These are phyloP conservation scores for Barbus barbus DNA, from an alignment of 2,113 vertebrate species.

Conservation along the genomic window DNA sequence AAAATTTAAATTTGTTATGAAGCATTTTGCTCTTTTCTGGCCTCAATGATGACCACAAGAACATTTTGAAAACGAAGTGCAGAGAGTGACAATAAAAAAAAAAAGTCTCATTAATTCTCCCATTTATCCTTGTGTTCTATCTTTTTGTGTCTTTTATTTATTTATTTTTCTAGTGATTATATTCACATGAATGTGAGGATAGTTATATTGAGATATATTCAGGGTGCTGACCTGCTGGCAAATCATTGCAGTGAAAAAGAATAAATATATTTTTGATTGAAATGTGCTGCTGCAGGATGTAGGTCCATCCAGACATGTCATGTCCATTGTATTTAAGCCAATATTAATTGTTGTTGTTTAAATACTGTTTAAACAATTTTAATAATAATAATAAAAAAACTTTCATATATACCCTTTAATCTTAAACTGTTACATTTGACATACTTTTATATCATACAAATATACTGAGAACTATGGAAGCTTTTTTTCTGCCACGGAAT, in stretches of 20 bases:
- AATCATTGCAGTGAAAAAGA: background rate
- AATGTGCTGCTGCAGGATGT: background rate
- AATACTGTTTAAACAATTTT: too few relatives aligned
- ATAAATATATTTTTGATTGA: background rate
- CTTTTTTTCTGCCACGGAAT: too few relatives aligned
- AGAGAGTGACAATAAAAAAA: background rate
- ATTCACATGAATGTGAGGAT: background rate
- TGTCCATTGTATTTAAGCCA: background rate
- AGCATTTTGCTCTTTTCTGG: background rate
- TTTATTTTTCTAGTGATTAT: constrained; percentile 6
- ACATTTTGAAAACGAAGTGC: background rate
- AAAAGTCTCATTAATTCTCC: background rate
- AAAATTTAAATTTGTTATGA: background rate
- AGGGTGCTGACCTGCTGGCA: constrained; percentile 1
- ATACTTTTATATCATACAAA: background rate
- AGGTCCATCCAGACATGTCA: background rate
- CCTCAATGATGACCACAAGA: background rate
- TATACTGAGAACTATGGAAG: background rate
- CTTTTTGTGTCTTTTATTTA: background rate
- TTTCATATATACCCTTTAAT: too few relatives aligned
- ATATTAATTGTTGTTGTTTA: too few relatives aligned
- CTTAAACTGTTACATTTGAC: too few relatives aligned
- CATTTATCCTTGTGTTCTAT: background rate
- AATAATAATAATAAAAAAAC: too few relatives aligned
- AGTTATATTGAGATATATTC: background rate